These are phyloP conservation scores for Ophion obscuratus DNA, from an alignment of 2,888 invertebrate species.

Conservation along the genomic window DNA sequence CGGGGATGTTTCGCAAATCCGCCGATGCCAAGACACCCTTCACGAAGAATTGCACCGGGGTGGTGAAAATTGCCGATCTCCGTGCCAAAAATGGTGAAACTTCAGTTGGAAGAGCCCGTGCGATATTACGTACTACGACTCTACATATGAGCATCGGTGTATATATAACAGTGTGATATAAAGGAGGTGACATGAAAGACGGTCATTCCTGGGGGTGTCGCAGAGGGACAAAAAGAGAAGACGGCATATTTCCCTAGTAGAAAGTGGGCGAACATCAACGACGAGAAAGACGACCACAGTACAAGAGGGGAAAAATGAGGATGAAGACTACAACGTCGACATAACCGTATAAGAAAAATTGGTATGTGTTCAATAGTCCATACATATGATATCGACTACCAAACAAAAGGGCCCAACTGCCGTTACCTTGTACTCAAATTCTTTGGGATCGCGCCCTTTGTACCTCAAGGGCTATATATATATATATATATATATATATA, in stretches of 20 bases:
- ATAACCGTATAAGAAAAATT: slow-evolving; percentile 43
- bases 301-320: slow-evolving; percentile 9
- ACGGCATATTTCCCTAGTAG: slow-evolving; percentile 40
- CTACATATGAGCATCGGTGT: background rate
- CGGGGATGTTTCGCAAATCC: background rate
- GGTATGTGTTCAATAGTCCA: slow-evolving; percentile 14
- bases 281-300: slow-evolving; percentile 20
- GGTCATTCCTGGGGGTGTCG: slow-evolving; percentile 56
- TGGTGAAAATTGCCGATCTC: background rate
- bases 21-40: background rate
- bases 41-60: background rate
- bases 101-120: background rate
- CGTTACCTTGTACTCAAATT: background rate
- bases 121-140: background rate
- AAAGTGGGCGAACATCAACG: slow-evolving; percentile 44
- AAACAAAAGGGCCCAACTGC: background rate
- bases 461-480: background rate
- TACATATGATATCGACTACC: background rate
- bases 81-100: background rate
- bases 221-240: slow-evolving; percentile 14
- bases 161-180: slow-evolving; percentile 18
- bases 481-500: background rate
- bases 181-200: slow-evolving; percentile 52
- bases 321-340: slow-evolving; percentile 44
- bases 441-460: background rate